Base-by-base conservation (phyloP, 2,888 invertebrate genomes). In the Netelia virgata region DNA sequence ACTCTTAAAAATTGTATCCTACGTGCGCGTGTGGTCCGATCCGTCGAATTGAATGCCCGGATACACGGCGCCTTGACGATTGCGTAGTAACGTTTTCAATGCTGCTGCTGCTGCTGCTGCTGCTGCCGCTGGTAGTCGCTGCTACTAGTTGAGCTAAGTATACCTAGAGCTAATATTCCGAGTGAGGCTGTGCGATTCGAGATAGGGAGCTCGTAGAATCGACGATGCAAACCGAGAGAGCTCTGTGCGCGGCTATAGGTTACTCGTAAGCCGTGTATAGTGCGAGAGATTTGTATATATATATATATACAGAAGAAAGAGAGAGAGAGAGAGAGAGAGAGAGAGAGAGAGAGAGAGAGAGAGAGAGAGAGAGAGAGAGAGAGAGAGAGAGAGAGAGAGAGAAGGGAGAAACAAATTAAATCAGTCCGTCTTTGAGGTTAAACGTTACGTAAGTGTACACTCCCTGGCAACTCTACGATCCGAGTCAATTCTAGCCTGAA, bases 1-100 rank as follows among this genome's bases (percentile, higher is more conserved):
- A 57, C 10, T 50, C 53, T 77, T 43, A 70, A 68, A 5, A 55
- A 61, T 61, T 77, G 73, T 63, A 20, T 50, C 75, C 57, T 57
- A 69, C n/a, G 76, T 23, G 81, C 76, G 74, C 75, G 78, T 78
- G 75, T 59, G 72, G 75, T 50, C 73, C 16, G 73, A 87, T 87
- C 84, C 82, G 79, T 88, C 86, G 85, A 91, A 90, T 91, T 91
- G 82, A 92, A 92, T 92, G 92, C 89, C 92, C 91, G 91, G 91
- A 92, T 91, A 90, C 87, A 90, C 90, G 90, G 90, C 87, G 88
- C 83, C 87, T 81, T 90, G 88, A 88, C 88, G 89, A 90, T 90
- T 88, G 90, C 90, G 53, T 68, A 83, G 87, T 81, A 82, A 70
- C 84, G 69, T 85, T 85, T 81, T 53, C 82, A 75, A 69, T 50